Evolutionary conservation across 2,113 vertebrate genomes (phyloP), one percentile per base, ranked within the genome.

Genomic region (Elgaria multicarinata): DNA sequence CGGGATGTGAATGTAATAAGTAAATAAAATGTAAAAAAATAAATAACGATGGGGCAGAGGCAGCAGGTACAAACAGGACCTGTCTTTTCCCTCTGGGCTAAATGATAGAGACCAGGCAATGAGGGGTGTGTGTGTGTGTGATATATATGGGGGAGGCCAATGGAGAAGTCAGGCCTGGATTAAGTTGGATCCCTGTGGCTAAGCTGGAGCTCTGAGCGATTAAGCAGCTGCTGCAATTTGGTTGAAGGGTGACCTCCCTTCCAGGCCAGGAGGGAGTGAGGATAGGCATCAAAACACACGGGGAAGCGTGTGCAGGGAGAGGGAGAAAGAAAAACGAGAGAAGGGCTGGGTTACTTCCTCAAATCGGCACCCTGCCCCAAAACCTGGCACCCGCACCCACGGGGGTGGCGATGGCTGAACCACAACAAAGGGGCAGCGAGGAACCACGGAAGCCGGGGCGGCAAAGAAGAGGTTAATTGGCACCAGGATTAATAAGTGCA

Each of bases 101-200:
- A 31, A 14, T 10, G 22, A 85, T 2, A 66, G 22, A 22, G 55
- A 46, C 14, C 28, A 18, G 64, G 64, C 82, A 46, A 10, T 12
- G 2, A 42, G 16, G 24, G 2, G 13, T 31, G 6, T n/a, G 22
- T 22, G 5, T 39, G 5, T 53, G 31, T 16, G 26, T 8, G 80
- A 28, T 16, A 74, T 28, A 42, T 18, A 58, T 44, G 46, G 74
- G 74, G 72, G 55, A 86, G 72, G 53, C 67, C 86, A n/a, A 67
- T 39, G 62, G 88, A 69, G 88, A 89, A 77, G 64, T 55, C 39
- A 67, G 78, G 88, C 88, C 62, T 66, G 74, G 82, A 89, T 89
- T 89, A 89, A 84, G 58, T 44, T 69, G 82, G 74, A 89, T 89
- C 72, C 64, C 62, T n/a, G 12, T 26, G n/a, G 88, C 88, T 89